Evolutionary conservation across 2,797 vertebrate species (phyloP), one percentile per base, ranked within the genome.

Genomic region (Sitta carolinensis): DNA sequence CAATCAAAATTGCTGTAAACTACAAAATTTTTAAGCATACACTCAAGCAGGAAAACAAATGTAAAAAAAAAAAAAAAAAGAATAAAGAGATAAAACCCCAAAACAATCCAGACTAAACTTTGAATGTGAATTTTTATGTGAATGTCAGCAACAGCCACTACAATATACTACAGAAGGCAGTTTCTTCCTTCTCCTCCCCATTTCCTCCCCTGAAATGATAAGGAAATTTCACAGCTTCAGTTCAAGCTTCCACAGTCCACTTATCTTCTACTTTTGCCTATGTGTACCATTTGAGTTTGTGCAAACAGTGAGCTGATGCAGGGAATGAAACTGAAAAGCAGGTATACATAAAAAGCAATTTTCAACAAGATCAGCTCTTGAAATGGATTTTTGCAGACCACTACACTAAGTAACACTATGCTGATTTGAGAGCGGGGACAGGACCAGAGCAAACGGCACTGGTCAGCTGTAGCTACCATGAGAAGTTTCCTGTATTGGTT

Each of bases 181-280:
- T 68, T 58, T 38, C 43, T 61, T 89, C n/a, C 42, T 84, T 68
- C 1, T 4, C 16, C 9, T 72, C 4, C 3, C 3, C 11, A 19
- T 1, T 47, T 70, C 11, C 11, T 29, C 12, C 7, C 12, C 18
- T 17, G 45, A 74, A 86, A 70, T 0, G 0, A 59, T 38, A 45
- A 79, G 7, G 7, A 67, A 59, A 59, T 62, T 63, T 70, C 36
- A 55, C 5, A 25, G 16, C 45, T 75, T 45, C 45, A 58, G 13
- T 54, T 89, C 42, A 84, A 36, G 21, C 7, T 84, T 70, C 36
- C n/a, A 40, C 29, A 45, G 20, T 34, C 14, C 14, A 16, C 6
- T 66, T 61, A 52, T 2, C 10, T 74, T 62, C 23, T 36, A 0
- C 26, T 11, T 91, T 51, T 68, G 22, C 9, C 34, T 72, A 9